Evolutionary conservation across 2,113 vertebrate species (phyloP).

Genomic region (Pachyramphus minor): DNA sequence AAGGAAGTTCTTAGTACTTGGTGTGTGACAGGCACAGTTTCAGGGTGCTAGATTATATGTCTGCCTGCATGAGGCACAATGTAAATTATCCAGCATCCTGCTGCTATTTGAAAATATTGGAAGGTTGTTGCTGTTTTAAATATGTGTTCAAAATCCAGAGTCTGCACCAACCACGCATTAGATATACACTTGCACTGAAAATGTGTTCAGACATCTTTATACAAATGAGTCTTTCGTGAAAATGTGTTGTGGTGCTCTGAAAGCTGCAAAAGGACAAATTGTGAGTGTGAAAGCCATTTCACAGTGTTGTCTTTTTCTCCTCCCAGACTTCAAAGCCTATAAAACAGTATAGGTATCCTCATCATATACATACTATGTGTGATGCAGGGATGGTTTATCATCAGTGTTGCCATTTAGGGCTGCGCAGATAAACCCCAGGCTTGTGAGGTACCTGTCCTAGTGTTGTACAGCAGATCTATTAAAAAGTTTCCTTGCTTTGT

Average conservation of each 20-base stretch:
- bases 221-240: background rate
- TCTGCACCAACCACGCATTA: background rate
- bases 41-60: background rate
- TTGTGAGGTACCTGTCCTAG: background rate
- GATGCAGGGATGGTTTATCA: background rate
- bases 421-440: background rate
- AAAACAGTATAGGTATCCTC: background rate
- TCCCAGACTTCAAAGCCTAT: background rate
- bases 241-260: background rate
- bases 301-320: background rate
- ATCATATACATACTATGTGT: background rate
- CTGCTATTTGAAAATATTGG: background rate
- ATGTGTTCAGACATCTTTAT: background rate
- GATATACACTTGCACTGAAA: background rate
- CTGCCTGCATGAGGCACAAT: background rate
- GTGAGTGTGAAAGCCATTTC: background rate
- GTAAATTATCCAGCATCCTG: background rate
- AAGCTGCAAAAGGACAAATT: background rate
- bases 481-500: background rate
- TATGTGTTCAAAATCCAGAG: background rate
- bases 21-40: background rate
- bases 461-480: background rate
- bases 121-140: slow-evolving; percentile 37
- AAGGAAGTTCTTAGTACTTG: background rate
- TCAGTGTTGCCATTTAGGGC: background rate